Conservation (phyloP, 2,113 vertebrate genomes). For the Planiliza haematocheilus region DNA sequence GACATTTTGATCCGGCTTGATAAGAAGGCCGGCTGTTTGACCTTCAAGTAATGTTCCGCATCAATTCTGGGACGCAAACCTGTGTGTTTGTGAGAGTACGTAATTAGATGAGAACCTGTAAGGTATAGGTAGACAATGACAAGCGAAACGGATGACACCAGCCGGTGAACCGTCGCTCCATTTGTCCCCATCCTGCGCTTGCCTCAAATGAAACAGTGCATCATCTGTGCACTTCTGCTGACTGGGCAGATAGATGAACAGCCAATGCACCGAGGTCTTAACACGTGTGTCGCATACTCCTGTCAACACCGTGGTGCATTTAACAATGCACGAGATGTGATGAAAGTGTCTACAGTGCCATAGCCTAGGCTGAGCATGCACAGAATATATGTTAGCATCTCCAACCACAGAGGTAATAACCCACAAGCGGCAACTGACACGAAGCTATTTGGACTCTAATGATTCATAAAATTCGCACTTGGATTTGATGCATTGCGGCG, state of each 20-base stretch:
- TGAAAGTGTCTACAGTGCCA: constrained; percentile 20
- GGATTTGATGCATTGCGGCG: constrained; percentile 55
- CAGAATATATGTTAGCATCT: constrained; percentile 28
- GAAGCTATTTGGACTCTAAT: constrained; percentile 57
- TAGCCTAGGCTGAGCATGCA: constrained; percentile 24
- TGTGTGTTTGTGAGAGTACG: constrained; percentile 33
- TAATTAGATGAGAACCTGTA: constrained; percentile 68
- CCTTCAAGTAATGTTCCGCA: constrained; percentile 69
- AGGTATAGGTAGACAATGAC: constrained; percentile 63
- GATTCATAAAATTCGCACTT: constrained; percentile 67
- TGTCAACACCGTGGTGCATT: constrained; percentile 34
- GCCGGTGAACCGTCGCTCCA: constrained; percentile 46
- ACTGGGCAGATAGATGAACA: constrained; percentile 60
- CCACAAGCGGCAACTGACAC: constrained; percentile 37
- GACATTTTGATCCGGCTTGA: constrained; percentile 65
- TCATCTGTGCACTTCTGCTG: constrained; percentile 70
- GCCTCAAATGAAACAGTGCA: constrained; percentile 58
- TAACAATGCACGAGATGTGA: constrained; percentile 32
- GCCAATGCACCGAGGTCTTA: constrained; percentile 42
- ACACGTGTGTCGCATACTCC: constrained; percentile 45
- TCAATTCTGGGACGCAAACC: constrained; percentile 44
- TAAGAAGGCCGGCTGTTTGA: constrained; percentile 65
- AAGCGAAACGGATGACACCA: constrained; percentile 67
- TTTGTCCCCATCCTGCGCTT: constrained; percentile 59
- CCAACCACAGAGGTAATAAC: constrained; percentile 44